Conservation (phyloP, 2,797 vertebrate species). For the Poliocrania exsul region DNA sequence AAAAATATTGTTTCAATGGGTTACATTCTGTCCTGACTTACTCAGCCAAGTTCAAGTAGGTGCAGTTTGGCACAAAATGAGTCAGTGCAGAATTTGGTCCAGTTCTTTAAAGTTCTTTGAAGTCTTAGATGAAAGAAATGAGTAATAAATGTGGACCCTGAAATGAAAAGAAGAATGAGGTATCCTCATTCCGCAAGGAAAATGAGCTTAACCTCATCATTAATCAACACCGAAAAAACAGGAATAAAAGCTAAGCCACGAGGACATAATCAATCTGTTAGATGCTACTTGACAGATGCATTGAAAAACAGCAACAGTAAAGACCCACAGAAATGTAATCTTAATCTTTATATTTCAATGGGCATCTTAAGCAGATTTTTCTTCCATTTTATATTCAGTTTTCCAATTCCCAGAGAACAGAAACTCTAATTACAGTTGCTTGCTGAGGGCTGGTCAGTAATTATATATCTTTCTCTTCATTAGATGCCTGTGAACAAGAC, state of each 20-base stretch:
- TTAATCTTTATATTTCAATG: background rate
- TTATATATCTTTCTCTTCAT: constrained; percentile 25
- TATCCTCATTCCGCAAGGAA: background rate
- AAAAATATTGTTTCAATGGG: background rate
- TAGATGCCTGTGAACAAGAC: background rate
- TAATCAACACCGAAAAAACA: background rate
- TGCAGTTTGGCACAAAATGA: background rate
- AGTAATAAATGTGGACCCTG: background rate
- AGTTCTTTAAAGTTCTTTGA: constrained; percentile 1
- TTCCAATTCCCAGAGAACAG: background rate
- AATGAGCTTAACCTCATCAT: constrained; percentile 23
- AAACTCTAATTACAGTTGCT: constrained; percentile 43
- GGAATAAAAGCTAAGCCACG: background rate
- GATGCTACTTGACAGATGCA: background rate
- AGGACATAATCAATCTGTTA: constrained; percentile 24
- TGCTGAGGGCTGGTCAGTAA: constrained; percentile 30
- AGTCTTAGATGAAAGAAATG: background rate
- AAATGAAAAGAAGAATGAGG: background rate
- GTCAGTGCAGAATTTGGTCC: background rate
- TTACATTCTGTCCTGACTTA: background rate
- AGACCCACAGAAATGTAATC: background rate
- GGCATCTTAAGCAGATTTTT: background rate
- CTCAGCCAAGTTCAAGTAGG: background rate
- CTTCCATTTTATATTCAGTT: background rate
- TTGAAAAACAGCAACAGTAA: constrained; percentile 1